phyloP scores from a whole-genome alignment of 2,113 vertebrate species.

The Myrmecophaga tridactyla region DNA sequence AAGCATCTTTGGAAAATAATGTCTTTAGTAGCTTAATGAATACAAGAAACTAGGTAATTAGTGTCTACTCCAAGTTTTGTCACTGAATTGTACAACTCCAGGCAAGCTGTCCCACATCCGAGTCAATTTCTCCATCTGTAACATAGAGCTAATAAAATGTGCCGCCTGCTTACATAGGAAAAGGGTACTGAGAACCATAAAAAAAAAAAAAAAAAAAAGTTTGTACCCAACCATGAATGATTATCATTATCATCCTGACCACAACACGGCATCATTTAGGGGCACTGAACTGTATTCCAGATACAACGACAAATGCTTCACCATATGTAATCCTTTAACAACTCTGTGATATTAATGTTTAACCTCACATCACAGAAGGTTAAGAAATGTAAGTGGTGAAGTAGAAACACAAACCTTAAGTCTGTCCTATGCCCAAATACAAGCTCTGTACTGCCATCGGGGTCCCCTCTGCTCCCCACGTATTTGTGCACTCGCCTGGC shows the following conservation, averaged over 20 bases:
- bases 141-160: too few species aligned
- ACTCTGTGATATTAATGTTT: neutral
- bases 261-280: neutral
- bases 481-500: too few species aligned
- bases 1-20: too few species aligned
- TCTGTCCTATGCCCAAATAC: neutral
- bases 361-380: neutral
- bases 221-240: neutral
- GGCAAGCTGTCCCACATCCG: too few species aligned
- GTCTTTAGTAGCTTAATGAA: too few species aligned
- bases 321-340: neutral
- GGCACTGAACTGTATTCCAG: neutral
- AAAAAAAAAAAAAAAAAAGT: too few species aligned
- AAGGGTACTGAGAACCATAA: too few species aligned
- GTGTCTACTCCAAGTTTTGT: too few species aligned
- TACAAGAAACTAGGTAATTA: too few species aligned
- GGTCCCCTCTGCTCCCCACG: neutral
- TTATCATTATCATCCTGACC: neutral
- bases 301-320: neutral
- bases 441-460: fast-evolving
- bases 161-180: too few species aligned
- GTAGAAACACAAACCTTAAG: neutral
- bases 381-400: neutral
- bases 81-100: too few species aligned
- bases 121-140: too few species aligned